Conservation (phyloP, 30 jellyfish, hydroid and myxozoan genomes). For the Mastigias papua region DNA sequence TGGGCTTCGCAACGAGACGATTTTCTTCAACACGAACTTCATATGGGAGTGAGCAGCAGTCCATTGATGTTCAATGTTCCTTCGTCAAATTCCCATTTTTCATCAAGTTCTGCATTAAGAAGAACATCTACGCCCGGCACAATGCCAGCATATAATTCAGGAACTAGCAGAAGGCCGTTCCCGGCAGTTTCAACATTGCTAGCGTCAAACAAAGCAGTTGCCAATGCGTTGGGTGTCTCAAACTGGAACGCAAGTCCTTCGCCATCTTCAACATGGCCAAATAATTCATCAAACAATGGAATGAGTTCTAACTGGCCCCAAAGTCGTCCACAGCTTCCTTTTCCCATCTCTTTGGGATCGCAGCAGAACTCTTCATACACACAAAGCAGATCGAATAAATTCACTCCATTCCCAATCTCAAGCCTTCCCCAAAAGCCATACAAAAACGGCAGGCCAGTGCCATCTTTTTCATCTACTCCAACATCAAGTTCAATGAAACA, state of each 20-base stretch:
- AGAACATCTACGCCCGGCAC: slow-evolving; percentile 68
- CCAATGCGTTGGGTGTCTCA: slow-evolving; percentile 97
- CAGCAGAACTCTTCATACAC: slow-evolving; percentile 38
- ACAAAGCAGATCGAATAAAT: slow-evolving; percentile 62
- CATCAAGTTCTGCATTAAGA: slow-evolving; percentile 58
- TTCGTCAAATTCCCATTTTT: slow-evolving; percentile 55
- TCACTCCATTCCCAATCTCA: slow-evolving; percentile 76
- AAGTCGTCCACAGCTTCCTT: slow-evolving; percentile 80
- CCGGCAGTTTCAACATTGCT: slow-evolving; percentile 96
- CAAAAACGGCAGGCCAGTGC: slow-evolving; percentile 60
- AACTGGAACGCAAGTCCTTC: slow-evolving; percentile 80
- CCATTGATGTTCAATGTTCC: slow-evolving; percentile 77
- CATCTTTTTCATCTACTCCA: slow-evolving; percentile 44
- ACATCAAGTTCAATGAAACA: slow-evolving; percentile 48
- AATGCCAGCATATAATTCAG: slow-evolving; percentile 73
- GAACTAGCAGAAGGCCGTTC: slow-evolving; percentile 84
- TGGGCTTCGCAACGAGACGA: slow-evolving; percentile 98
- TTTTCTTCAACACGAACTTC: slow-evolving; percentile 88
- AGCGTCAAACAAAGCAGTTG: slow-evolving; percentile 98
- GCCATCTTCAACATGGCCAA: slow-evolving; percentile 97
- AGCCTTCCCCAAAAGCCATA: slow-evolving; percentile 71
- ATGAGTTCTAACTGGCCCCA: slow-evolving; percentile 95
- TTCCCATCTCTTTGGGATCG: slow-evolving; percentile 68
- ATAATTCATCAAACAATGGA: slow-evolving; percentile 68
- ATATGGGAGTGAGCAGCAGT: slow-evolving; percentile 81